These are phyloP conservation scores for Cassiopea xamachana DNA, from an alignment of 30 jellyfish, hydroid and myxozoan species.

Conservation along the genomic window DNA sequence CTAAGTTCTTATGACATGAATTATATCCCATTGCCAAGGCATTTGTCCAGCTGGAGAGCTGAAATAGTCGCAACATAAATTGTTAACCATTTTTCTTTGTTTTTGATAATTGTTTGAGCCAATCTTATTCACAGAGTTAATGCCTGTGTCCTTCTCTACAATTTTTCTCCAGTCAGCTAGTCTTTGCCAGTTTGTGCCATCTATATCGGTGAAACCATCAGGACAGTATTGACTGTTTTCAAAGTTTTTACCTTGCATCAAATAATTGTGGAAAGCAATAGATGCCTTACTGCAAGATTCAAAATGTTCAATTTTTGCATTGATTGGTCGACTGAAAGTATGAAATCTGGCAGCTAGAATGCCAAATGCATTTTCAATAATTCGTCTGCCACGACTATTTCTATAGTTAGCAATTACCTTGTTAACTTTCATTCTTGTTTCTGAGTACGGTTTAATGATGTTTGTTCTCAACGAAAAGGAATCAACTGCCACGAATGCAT, in stretches of 20 bases:
- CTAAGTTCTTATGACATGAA: slow-evolving; percentile 6
- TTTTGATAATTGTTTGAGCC: not conserved
- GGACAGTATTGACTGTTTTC: slow-evolving; percentile 12
- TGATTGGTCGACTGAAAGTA: slow-evolving; percentile 5
- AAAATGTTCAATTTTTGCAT: not conserved
- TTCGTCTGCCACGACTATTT: slow-evolving; percentile 11
- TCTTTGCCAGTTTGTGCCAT: not conserved
- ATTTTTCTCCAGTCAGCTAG: slow-evolving; percentile 35
- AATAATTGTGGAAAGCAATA: not conserved
- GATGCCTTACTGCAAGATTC: not conserved
- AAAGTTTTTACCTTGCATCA: not conserved
- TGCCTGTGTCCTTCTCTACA: slow-evolving; percentile 11
- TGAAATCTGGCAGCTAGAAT: slow-evolving; percentile 10
- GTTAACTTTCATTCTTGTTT: slow-evolving; percentile 6
- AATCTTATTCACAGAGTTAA: not conserved
- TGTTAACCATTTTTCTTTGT: slow-evolving; percentile 7
- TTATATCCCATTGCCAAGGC: not conserved
- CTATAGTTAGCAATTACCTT: slow-evolving; percentile 14
- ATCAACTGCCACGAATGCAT: slow-evolving; percentile 19
- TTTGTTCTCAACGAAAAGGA: slow-evolving; percentile 15
- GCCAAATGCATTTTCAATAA: slow-evolving; percentile 28
- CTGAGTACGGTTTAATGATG: slow-evolving; percentile 21
- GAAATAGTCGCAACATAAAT: not conserved
- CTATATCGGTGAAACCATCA: slow-evolving; percentile 6
- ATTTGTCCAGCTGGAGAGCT: not conserved